phyloP scores from a whole-genome alignment of 92 coral and sea anemone species.

The Actinernus sp. region DNA sequence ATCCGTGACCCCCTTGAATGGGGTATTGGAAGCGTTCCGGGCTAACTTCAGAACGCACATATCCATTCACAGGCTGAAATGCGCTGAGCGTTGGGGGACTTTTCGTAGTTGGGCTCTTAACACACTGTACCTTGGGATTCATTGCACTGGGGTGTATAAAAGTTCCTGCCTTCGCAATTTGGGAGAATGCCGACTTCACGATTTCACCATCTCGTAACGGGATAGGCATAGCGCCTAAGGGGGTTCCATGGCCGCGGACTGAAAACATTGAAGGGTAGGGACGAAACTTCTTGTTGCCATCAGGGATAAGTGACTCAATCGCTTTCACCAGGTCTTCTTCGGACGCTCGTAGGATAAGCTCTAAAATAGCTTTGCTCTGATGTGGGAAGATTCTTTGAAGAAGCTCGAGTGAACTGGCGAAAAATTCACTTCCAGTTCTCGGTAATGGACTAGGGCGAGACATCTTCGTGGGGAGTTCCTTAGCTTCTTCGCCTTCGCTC shows the following conservation, averaged over 20 bases:
- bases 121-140: conserved; percentile 40
- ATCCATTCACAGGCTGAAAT: conserved; percentile 71
- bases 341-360: conserved; percentile 90
- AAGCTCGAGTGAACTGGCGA: conserved; percentile 72
- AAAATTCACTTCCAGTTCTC: conserved; percentile 49
- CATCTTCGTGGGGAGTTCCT: conserved; percentile 23
- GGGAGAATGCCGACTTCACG: conserved; percentile 92
- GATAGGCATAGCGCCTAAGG: conserved; percentile 17
- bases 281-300: conserved; percentile 43
- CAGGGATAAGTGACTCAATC: conserved; percentile 92
- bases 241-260: conserved; percentile 39
- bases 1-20: conserved; percentile 28
- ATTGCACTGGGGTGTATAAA: conserved; percentile 53
- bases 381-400: conserved; percentile 94
- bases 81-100: conserved; percentile 65
- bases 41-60: conserved; percentile 34
- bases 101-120: conserved; percentile 50
- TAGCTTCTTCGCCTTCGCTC: conserved; percentile 62
- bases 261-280: conserved; percentile 41
- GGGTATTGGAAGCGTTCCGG: conserved; percentile 84
- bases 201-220: conserved; percentile 14
- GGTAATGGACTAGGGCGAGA: conserved; percentile 55
- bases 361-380: conserved; percentile 86
- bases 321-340: conserved; percentile 94
- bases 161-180: conserved; percentile 74